These are phyloP conservation scores for Ethmia dodecea DNA, from an alignment of 2,888 invertebrate species.

Conservation along the genomic window DNA sequence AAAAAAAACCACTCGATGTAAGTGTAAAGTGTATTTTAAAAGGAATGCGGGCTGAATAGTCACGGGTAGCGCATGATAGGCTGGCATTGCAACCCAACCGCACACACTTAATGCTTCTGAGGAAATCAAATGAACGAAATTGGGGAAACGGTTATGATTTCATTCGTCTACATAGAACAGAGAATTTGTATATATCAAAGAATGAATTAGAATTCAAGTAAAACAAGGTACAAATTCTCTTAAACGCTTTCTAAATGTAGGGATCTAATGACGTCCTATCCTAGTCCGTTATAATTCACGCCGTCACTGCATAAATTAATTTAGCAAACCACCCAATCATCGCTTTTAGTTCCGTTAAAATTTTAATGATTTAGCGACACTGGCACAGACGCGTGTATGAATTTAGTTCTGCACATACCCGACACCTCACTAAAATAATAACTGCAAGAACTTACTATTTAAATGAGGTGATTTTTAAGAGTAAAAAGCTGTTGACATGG, in stretches of 20 bases:
- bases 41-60: conserved; percentile 66
- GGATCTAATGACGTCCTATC: too few species aligned
- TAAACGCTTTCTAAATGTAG: too few species aligned
- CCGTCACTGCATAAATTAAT: conserved; percentile 56
- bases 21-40: conserved; percentile 61
- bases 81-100: conserved; percentile 59
- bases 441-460: too few species aligned
- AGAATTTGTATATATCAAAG: too few species aligned
- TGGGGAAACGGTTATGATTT: conserved; percentile 13
- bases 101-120: conserved; percentile 57
- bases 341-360: conserved; percentile 54
- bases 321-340: conserved; percentile 56
- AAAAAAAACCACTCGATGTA: conserved; percentile 62
- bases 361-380: conserved; percentile 45
- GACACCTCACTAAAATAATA: conserved; percentile 13
- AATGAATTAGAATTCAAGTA: too few species aligned
- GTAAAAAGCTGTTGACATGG: conserved; percentile 13
- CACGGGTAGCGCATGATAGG: conserved; percentile 72
- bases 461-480: too few species aligned
- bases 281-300: conserved; percentile 52
- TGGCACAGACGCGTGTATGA: conserved; percentile 32
- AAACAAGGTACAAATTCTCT: too few species aligned
- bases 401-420: conserved; percentile 15
- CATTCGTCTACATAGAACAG: too few species aligned
- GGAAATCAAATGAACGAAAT: conserved; percentile 30